Evolutionary conservation across 2,797 vertebrate genomes (phyloP).

Genomic region (Kryptolebias ocellatus): DNA sequence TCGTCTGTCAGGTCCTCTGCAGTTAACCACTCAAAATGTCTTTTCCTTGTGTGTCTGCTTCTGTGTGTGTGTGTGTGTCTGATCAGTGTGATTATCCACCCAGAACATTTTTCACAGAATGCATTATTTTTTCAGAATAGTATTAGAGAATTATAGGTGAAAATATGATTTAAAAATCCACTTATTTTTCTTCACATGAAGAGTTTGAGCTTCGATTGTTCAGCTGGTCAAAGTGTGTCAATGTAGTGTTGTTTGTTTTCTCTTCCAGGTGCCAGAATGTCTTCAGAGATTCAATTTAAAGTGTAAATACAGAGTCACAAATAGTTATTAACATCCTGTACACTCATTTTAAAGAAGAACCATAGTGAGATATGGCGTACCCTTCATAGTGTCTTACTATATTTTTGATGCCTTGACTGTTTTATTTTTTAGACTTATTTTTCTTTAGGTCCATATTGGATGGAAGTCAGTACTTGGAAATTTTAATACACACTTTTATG

Average conservation of each 20-base stretch:
- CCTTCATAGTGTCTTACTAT: conserved; percentile 68
- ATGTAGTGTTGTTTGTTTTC: conserved; percentile 41
- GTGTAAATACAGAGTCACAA: conserved; percentile 80
- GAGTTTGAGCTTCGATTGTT: conserved; percentile 50
- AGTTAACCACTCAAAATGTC: conserved; percentile 73
- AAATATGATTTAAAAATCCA: conserved; percentile 63
- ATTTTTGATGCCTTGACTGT: conserved; percentile 63
- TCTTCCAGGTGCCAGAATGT: conserved; percentile 49
- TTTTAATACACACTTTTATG: conserved; percentile 56
- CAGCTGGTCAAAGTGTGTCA: conserved; percentile 32
- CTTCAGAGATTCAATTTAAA: conserved; percentile 62
- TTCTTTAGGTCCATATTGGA: conserved; percentile 81
- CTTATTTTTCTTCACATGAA: conserved; percentile 69
- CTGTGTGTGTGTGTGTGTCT: conserved; percentile 20
- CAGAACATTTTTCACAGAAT: conserved; percentile 59
- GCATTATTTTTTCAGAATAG: conserved; percentile 68
- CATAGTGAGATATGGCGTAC: conserved; percentile 42
- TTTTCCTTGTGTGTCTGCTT: conserved; percentile 42
- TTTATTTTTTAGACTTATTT: conserved; percentile 52
- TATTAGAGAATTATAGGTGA: conserved; percentile 70
- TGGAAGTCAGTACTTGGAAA: conserved; percentile 73
- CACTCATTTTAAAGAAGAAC: conserved; percentile 43
- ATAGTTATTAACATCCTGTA: conserved; percentile 74
- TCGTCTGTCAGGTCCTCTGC: conserved; percentile 63
- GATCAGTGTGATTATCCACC: conserved; percentile 24